Conservation (phyloP, 2,113 vertebrate species). For the Mystacornis crossleyi region DNA sequence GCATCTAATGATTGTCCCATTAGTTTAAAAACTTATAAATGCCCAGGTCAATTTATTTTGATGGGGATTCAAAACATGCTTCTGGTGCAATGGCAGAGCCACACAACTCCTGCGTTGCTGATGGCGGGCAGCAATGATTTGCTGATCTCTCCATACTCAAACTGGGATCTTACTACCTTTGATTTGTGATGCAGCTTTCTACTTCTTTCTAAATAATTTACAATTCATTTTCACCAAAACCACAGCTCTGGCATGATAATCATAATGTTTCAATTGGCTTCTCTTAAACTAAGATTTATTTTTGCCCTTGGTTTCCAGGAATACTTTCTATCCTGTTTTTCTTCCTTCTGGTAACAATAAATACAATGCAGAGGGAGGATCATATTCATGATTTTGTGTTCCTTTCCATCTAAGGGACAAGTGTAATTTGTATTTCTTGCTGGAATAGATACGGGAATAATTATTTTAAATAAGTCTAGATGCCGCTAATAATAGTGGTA, state of each 20-base stretch:
- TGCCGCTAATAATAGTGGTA: constrained; percentile 41
- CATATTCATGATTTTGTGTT: background rate
- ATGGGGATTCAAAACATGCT: background rate
- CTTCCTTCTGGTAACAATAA: background rate
- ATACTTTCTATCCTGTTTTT: background rate
- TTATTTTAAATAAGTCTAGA: constrained; percentile 27
- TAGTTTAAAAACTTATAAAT: background rate
- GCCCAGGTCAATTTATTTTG: background rate
- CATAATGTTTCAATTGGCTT: background rate
- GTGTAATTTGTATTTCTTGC: background rate
- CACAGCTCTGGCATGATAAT: background rate
- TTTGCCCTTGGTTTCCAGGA: background rate
- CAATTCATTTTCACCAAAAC: background rate
- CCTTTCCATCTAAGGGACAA: background rate
- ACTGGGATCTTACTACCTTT: background rate
- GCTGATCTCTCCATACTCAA: background rate
- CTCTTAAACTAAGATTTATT: background rate
- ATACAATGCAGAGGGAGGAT: background rate
- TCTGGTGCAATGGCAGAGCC: background rate
- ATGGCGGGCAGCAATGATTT: background rate
- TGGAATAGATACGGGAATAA: background rate
- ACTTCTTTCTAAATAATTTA: background rate
- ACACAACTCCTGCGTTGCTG: accelerated
- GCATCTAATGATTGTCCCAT: background rate
- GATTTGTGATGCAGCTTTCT: background rate